Conservation (phyloP, 53 echinoderm and acorn worm genomes). For the Stichopus horrens region DNA sequence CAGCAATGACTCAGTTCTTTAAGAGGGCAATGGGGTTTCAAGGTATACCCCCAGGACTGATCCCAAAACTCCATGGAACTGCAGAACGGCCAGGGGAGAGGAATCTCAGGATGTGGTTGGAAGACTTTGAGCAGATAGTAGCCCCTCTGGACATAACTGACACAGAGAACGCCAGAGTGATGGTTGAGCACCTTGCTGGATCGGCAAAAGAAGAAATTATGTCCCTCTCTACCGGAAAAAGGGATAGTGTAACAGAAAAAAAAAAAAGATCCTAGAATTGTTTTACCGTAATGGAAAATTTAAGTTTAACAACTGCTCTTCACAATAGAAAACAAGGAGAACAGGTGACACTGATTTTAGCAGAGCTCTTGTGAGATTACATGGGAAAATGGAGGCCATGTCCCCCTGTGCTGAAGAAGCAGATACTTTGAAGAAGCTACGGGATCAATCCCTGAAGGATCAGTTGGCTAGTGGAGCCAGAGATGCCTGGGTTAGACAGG, state of each 20-base stretch:
- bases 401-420: neutral
- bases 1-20: neutral
- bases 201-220: constrained; percentile 3
- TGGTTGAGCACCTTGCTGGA: constrained; percentile 4
- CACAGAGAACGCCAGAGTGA: neutral
- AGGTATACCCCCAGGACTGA: neutral
- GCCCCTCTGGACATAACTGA: neutral
- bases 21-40: constrained; percentile 10
- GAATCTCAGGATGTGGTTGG: neutral
- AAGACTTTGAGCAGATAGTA: constrained; percentile 11
- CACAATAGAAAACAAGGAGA: neutral
- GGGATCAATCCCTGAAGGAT: neutral
- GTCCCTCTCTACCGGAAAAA: neutral
- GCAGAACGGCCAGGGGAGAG: neutral
- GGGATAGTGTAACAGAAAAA: neutral
- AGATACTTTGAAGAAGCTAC: neutral
- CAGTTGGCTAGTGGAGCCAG: constrained; percentile 58
- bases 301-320: constrained; percentile 6
- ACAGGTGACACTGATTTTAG: constrained; percentile 17
- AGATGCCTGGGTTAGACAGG: constrained; percentile 27
- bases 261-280: neutral
- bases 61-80: constrained; percentile 6
- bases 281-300: neutral
- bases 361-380: neutral
- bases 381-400: constrained; percentile 13